Base-by-base conservation (phyloP, 2,797 vertebrate species). In the Microctenopoma lineatum region DNA sequence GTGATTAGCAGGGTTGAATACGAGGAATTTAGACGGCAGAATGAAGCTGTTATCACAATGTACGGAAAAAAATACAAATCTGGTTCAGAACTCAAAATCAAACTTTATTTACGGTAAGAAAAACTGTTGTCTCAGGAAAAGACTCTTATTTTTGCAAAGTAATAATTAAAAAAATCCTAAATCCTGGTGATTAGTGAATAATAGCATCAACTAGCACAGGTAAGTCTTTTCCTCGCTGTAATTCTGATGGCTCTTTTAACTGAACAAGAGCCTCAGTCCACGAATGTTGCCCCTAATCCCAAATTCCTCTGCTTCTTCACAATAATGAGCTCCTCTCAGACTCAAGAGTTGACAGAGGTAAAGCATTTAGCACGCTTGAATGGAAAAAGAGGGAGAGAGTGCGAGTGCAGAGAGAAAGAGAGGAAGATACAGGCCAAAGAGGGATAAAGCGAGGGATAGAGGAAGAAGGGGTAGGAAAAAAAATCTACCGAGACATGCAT, bases 201-300 rank as follows among this genome's bases (percentile, higher is more conserved):
- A 81, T 51, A 44, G 4, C 7, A 1, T 21, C 25, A 51, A 38
- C 61, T 54, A 59, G 74, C 41, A 48, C 81, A 76, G 76, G 74
- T 74, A 34, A 58, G 59, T 61, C 60, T 15, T 26, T 38, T 69
- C 39, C 69, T 27, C 57, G 62, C 78, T 68, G 59, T 66, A 59
- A 70, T 75, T 76, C 80, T 75, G 90, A 90, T 61, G 89, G 73
- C 83, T 91, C 84, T 82, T 75, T 89, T 78, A 83, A 73, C 84
- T 15, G 60, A 90, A 89, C 84, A 80, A 81, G 77, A 87, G 85
- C 83, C 72, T 78, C 75, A 55, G 83, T 81, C 87, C 85, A 79
- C 53, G 48, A 89, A 91, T 70, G 87, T 79, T 78, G 77, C 79
- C 75, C 75, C 87, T 93, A 93, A 93, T 93, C 91, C 84, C 54